Evolutionary conservation across 2,113 vertebrate species (phyloP).

Genomic region (Scortum barcoo): DNA sequence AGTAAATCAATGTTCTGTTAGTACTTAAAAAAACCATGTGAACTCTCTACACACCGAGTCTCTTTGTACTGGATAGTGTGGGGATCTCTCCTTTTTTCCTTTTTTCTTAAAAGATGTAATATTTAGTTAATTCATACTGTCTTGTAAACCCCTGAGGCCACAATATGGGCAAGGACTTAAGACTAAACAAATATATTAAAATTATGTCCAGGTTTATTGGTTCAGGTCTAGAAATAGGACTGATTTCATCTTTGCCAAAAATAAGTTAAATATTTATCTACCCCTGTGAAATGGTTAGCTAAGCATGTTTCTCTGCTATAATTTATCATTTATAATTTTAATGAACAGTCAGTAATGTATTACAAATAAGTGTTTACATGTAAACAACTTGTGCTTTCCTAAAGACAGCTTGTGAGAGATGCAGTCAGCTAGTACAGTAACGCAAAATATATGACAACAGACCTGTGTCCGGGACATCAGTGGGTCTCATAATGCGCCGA

Average conservation of each 20-base stretch:
- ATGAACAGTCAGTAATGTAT: not conserved
- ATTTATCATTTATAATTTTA: too few relatives aligned
- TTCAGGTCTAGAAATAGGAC: not conserved
- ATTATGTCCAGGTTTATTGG: not conserved
- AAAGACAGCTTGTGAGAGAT: not conserved
- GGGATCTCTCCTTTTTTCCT: too few relatives aligned
- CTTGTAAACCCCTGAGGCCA: not conserved
- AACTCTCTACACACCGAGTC: not conserved
- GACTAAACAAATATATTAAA: not conserved
- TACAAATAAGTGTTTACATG: not conserved
- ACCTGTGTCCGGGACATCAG: conserved; percentile 97
- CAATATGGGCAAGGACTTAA: not conserved
- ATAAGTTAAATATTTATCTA: not conserved
- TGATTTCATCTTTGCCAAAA: not conserved
- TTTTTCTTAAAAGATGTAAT: too few relatives aligned
- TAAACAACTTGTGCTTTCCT: not conserved
- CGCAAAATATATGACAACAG: conserved; percentile 2
- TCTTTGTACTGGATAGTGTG: not conserved
- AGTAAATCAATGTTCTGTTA: not conserved
- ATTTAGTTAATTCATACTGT: too few relatives aligned
- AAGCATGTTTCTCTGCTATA: too few relatives aligned
- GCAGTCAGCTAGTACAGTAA: not conserved
- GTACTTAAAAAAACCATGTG: not conserved
- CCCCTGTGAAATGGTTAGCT: not conserved
- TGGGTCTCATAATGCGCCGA: conserved; percentile 96